These are phyloP conservation scores for Columba guinea DNA, from an alignment of 2,797 vertebrate species.

Conservation along the genomic window DNA sequence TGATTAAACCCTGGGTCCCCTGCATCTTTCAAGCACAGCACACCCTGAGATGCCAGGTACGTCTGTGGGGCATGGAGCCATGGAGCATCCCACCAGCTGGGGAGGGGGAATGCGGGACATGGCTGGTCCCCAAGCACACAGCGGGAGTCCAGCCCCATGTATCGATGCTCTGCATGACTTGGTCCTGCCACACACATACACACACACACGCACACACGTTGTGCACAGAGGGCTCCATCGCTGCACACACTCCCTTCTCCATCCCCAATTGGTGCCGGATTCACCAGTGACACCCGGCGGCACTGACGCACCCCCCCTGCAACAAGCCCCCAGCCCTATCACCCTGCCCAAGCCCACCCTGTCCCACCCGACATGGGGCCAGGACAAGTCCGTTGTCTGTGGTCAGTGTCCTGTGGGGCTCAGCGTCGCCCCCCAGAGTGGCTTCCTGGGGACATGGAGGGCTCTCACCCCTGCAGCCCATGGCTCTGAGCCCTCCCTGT, in stretches of 20 bases:
- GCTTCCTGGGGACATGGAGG: fast-evolving
- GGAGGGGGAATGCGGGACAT: background rate
- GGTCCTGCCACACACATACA: background rate
- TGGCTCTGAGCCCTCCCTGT: background rate
- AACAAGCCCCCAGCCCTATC: background rate
- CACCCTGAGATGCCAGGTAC: fast-evolving
- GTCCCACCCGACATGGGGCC: background rate
- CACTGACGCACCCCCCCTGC: background rate
- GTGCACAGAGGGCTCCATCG: fast-evolving
- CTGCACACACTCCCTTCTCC: background rate
- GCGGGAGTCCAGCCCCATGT: background rate
- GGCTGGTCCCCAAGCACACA: background rate
- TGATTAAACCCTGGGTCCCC: background rate
- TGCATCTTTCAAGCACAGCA: fast-evolving
- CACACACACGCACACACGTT: fast-evolving
- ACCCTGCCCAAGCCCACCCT: fast-evolving
- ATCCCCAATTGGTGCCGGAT: background rate
- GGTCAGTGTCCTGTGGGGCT: background rate
- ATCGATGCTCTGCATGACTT: background rate
- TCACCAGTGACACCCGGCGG: background rate
- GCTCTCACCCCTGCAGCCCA: background rate
- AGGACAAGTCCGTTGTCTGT: background rate
- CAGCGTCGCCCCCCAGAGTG: background rate
- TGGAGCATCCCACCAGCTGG: fast-evolving
- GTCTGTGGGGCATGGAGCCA: background rate